These are phyloP conservation scores for Acanthopleura granulata DNA, from an alignment of 2,888 invertebrate species.

Conservation along the genomic window DNA sequence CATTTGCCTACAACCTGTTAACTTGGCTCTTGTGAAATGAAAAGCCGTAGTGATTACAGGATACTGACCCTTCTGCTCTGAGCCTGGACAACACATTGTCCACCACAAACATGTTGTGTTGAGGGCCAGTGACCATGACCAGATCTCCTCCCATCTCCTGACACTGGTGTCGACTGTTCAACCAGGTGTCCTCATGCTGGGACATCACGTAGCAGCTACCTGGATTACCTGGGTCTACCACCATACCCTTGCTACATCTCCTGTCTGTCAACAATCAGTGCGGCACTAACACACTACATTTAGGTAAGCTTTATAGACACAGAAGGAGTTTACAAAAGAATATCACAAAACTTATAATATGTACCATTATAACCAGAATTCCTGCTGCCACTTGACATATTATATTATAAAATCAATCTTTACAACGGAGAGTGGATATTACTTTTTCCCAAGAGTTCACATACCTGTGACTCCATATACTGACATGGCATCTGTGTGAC, in stretches of 20 bases:
- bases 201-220: neutral
- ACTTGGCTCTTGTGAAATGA: no score
- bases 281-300: no score
- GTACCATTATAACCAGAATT: no score
- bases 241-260: neutral
- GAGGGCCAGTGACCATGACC: neutral
- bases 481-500: neutral
- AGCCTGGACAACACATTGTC: neutral
- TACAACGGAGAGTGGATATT: no score
- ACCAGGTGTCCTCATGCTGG: neutral
- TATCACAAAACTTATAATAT: no score
- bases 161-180: slow-evolving; percentile 1
- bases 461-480: slow-evolving; percentile 1
- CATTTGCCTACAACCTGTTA: no score
- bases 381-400: no score
- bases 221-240: neutral
- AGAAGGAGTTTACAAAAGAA: no score
- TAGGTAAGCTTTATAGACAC: no score
- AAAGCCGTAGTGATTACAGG: no score
- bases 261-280: no score
- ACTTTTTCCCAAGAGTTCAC: neutral
- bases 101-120: neutral
- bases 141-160: slow-evolving; percentile 6
- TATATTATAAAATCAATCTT: no score
- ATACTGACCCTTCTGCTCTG: neutral